Evolutionary conservation across 2,888 invertebrate species (phyloP), one percentile per base, ranked within the genome.

Genomic region (Nezara viridula): DNA sequence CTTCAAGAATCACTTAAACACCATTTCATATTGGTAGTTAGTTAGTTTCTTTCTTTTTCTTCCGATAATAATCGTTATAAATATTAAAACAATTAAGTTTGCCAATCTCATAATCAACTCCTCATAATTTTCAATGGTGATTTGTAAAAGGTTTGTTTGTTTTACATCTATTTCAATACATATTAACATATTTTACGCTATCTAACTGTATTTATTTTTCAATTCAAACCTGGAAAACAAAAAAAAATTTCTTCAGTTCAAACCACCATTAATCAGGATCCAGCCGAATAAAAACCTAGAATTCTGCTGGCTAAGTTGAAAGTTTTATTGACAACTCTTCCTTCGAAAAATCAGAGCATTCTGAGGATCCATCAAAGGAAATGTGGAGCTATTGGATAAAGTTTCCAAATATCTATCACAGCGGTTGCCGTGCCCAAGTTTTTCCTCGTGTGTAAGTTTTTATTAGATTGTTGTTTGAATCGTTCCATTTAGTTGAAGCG

Each of bases 401-500:
- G 66, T 73, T 73, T 73, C 66, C 37, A 73, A 73, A 73, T 73
- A 73, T 73, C 66, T 21, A 73, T 73, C 66, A 37, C 19, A 7
- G 66, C 66, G 66, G 66, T 73, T 73, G 19, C 19, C 66, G 32
- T 2, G 19, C 0, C 37, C 6, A 73, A 73, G 32, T 73, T 73
- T 21, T 37, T 10, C 19, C 32, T 73, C 66, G 19, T 66, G 66
- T 66, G 66, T 37, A 73, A 73, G 19, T 73, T 73, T 37, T 73
- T 73, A 73, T 73, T 73, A 73, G 66, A 73, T 73, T 60, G 60
- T n/a, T 66, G 66, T 73, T 37, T 73, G 66, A 73, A 73, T 73
- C 66, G 19, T 73, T 19, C 32, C 66, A 37, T 37, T 73, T 37
- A 73, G 66, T 73, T 7, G 32, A 37, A 73, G 37, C 19, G 32